Conservation (phyloP, 2,113 vertebrate species). For the Lethenteron camtschaticum region DNA sequence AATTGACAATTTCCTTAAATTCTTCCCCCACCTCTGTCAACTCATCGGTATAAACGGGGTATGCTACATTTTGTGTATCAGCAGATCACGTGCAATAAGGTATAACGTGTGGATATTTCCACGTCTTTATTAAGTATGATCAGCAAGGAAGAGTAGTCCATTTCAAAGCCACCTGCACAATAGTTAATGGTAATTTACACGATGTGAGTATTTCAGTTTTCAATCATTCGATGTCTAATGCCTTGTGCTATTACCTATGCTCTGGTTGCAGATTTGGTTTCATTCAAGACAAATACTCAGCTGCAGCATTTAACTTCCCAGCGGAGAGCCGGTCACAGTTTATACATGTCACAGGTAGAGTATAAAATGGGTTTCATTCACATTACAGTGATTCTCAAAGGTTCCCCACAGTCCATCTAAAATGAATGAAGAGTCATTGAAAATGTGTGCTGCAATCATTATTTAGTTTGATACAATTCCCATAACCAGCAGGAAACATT, state of each 20-base stretch:
- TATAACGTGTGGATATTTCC: not conserved
- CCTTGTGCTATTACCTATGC: not conserved
- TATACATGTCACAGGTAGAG: conserved; percentile 73
- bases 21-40: too few relatives aligned
- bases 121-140: not conserved
- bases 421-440: not conserved
- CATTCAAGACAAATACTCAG: conserved; percentile 77
- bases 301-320: conserved; percentile 79
- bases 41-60: too few relatives aligned
- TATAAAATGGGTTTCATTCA: not conserved
- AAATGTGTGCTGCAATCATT: not conserved
- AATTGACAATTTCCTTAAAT: not conserved
- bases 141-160: not conserved
- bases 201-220: not conserved
- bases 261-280: conserved; percentile 54
- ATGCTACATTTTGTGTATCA: too few relatives aligned
- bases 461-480: not conserved
- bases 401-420: not conserved
- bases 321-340: conserved; percentile 91
- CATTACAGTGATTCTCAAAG: not conserved
- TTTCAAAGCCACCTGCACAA: not conserved
- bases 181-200: not conserved
- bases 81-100: not conserved
- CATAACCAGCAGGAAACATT: not conserved
- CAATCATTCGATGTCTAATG: not conserved